phyloP scores from a whole-genome alignment of 37 sponge, comb jelly and placozoan species.

The Spongia lamella region DNA sequence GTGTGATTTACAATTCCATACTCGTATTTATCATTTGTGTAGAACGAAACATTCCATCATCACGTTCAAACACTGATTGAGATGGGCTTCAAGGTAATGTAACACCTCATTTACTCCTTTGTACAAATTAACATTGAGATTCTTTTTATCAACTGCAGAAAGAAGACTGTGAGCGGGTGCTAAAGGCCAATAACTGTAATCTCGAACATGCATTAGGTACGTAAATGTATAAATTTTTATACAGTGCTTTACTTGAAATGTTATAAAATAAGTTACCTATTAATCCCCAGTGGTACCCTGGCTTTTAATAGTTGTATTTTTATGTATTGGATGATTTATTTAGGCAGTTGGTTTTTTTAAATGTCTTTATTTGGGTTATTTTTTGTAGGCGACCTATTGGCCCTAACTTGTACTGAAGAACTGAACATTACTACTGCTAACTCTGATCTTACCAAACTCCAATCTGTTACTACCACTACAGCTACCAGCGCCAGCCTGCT shows the following conservation, averaged over 20 bases:
- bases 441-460: not conserved
- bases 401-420: slow-evolving; percentile 12
- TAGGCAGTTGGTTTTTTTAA: no score
- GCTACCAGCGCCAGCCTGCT: not conserved
- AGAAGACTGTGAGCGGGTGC: slow-evolving; percentile 26
- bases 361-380: no score
- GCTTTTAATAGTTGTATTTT: no score
- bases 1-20: no score
- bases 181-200: slow-evolving; percentile 39
- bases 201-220: slow-evolving; percentile 28
- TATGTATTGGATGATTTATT: no score
- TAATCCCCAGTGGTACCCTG: no score
- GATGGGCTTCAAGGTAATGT: slow-evolving; percentile 47
- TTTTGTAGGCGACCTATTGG: slow-evolving; percentile 40
- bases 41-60: slow-evolving; percentile 6
- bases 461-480: not conserved
- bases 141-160: no score
- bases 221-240: no score
- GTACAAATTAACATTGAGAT: not conserved
- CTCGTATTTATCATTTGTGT: no score
- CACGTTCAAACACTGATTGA: slow-evolving; percentile 36
- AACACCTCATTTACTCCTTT: no score
- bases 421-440: not conserved
- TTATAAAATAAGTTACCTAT: no score
- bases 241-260: no score